Base-by-base conservation (phyloP, 1,140 invertebrate species). In the Octopus sinensis region DNA sequence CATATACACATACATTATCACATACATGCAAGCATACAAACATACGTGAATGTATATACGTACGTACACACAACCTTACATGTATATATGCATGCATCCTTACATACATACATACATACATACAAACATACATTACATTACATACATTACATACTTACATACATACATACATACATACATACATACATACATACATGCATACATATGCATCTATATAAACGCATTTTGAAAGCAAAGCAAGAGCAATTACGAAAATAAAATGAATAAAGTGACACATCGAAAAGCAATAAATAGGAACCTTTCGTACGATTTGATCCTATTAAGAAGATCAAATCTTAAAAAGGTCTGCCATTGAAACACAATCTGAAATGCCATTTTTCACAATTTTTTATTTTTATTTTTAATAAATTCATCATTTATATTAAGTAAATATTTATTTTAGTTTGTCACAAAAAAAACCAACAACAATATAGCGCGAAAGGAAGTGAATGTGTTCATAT, bases 401-500 rank as follows among this genome's bases (percentile, higher is more conserved):
- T 23, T 71, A 5, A n/a, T 71, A 7, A 71, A 71, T 71, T 71
- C 68, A 71, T 71, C 68, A 71, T 23, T 71, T 17, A 71, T 71
- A 71, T 71, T 71, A 71, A 71, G 68, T 71, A 71, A 71, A 71
- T 71, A 71, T 71, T 71, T 23, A 71, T 71, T 71, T 71, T 7
- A n/a, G 30, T n/a, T 71, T 71, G 17, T 71, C 30, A 23, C 30
- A 13, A 71, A 13, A 71, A 71, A 62, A 71, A 71, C 68, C 68
- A 71, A 71, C 68, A 71, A 71, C 68, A 71, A 71, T 71, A 71
- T 23, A 71, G 68, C 68, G 68, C 68, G 68, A 71, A 23, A 71
- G 30, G 68, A 71, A 71, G 68, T 71, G 13, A n/a, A 23, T 71
- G 68, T n/a, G 17, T 13, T 71, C 68, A 71, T 23, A 71, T 23